Conservation (phyloP, 1,140 invertebrate genomes). For the Formica selysi region DNA sequence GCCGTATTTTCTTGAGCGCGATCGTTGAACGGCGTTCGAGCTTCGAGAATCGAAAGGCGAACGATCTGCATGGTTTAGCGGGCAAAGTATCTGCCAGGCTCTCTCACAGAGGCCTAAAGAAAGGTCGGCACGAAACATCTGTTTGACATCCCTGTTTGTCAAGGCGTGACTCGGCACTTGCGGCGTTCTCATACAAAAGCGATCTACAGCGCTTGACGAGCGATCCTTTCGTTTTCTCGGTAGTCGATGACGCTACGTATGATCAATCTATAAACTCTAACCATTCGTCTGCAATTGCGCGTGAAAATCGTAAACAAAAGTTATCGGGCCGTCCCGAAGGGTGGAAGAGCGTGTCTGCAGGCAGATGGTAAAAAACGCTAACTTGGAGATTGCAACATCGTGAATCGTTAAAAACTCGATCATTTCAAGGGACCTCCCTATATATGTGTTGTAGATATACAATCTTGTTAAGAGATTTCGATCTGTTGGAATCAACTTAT, state of each 20-base stretch:
- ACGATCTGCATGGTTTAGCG: conserved; percentile 67
- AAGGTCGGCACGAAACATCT: conserved; percentile 81
- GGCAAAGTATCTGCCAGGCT: conserved; percentile 67
- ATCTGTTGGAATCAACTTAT: neutral
- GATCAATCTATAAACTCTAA: conserved; percentile 84
- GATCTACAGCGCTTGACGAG: conserved; percentile 75
- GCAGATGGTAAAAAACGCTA: conserved; percentile 60
- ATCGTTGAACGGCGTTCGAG: conserved; percentile 27
- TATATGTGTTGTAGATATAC: neutral
- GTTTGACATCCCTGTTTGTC: conserved; percentile 87
- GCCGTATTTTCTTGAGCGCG: conserved; percentile 16
- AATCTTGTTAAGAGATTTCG: neutral
- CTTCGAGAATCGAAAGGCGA: conserved; percentile 47
- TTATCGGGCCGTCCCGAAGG: conserved; percentile 12
- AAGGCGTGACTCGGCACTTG: conserved; percentile 87
- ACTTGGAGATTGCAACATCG: neutral
- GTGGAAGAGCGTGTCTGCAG: conserved; percentile 9
- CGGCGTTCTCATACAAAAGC: conserved; percentile 80
- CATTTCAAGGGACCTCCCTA: neutral
- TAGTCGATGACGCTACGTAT: conserved; percentile 70
- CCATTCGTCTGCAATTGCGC: conserved; percentile 84
- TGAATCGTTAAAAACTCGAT: conserved; percentile 31
- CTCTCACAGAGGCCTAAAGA: conserved; percentile 71
- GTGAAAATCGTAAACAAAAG: conserved; percentile 85
- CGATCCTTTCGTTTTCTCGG: conserved; percentile 66